Base-by-base conservation (phyloP, 2,113 vertebrate genomes). In the Myrmecophaga tridactyla region DNA sequence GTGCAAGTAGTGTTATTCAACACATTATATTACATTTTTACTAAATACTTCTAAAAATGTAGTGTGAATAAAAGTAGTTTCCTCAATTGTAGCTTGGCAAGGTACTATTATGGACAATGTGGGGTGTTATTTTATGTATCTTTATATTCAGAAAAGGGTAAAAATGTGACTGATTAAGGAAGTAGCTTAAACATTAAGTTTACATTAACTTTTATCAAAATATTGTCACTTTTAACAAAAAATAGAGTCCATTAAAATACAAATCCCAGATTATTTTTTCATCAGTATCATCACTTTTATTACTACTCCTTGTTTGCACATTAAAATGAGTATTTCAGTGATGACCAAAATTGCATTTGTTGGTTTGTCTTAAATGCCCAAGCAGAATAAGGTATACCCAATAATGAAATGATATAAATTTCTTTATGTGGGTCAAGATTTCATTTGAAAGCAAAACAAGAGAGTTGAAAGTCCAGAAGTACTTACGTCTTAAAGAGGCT, bases 381-480 rank as follows among this genome's bases (percentile, higher is more conserved):
- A 58, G 31, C 20, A 58, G 8, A 75, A n/a, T 51, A 46, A 63
- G 18, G 7, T 46, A 51, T 15, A 41, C 12, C 14, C 51, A 17
- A 18, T 36, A 15, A 76, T 73, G 58, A 86, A 75, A 70, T 73
- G 1, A 70, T 56, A 90, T 70, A 72, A 43, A 29, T 70, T 60
- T 88, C 18, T 58, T 88, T 36, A 10, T 67, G 58, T 27, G 3
- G 8, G 23, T 85, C 12, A 90, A 77, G 25, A 4, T 89, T 95
- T 86, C 36, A 87, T 88, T 88, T 84, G 43, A 92, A 93, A 94
- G 77, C n/a, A n/a, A n/a, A n/a, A n/a, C n/a, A n/a, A n/a, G n/a
- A n/a, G n/a, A n/a, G n/a, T n/a, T 84, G 43, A 92, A 93, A 94
- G 77, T 73, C 31, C 84, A 77, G 17, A 84, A 73, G 84, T 34